Conservation (phyloP, 2,113 vertebrate genomes). For the Pseudorhombus dupliciocellatus region DNA sequence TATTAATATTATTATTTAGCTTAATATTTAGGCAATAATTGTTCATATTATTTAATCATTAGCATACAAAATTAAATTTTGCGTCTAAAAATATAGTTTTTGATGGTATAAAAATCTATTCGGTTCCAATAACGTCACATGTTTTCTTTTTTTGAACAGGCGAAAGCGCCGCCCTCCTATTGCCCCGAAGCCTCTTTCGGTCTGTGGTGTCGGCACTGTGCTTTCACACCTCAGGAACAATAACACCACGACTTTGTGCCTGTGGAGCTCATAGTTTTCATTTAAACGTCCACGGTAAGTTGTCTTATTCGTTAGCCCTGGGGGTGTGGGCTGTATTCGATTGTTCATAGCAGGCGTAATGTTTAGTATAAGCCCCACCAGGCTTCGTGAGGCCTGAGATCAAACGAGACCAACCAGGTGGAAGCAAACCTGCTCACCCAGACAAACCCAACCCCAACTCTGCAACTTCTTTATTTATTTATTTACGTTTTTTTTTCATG, state of each 20-base stretch:
- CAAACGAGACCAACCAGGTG: neutral
- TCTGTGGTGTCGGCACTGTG: neutral
- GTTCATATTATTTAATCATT: neutral
- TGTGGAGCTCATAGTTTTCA: neutral
- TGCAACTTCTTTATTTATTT: no score
- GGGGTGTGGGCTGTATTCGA: neutral
- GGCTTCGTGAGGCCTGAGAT: conserved; percentile 14
- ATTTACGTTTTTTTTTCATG: neutral
- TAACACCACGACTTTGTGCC: neutral
- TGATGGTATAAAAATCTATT: fast-evolving
- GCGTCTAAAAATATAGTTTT: neutral
- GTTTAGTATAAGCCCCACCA: neutral
- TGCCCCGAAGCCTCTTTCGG: neutral
- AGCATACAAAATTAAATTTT: fast-evolving
- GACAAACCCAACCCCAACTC: no score
- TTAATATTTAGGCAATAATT: no score
- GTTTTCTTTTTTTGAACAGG: conserved; percentile 31
- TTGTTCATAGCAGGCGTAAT: neutral
- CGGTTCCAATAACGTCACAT: neutral
- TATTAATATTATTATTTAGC: neutral
- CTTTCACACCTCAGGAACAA: neutral
- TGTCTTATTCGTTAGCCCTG: neutral
- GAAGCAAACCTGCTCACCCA: neutral
- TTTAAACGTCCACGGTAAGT: neutral
- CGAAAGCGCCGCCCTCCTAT: neutral